Evolutionary conservation across 2,888 invertebrate genomes (phyloP).

Genomic region (Gasteruption jaculator): DNA sequence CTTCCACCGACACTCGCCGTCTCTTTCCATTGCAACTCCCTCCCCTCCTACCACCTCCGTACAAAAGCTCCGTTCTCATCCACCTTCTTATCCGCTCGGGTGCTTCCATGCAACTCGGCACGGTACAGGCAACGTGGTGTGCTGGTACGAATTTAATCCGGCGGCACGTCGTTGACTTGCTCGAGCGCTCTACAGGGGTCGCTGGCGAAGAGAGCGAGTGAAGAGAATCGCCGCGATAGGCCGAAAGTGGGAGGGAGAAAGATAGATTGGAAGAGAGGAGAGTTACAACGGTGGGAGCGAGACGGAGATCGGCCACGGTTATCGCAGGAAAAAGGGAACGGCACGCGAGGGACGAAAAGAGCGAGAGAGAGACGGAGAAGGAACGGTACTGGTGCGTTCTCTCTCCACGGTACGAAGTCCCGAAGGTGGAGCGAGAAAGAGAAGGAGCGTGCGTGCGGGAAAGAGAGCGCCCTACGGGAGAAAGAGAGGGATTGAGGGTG

Average conservation of each 20-base stretch:
- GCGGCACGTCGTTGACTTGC: constrained; percentile 46
- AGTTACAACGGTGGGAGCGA: constrained; percentile 24
- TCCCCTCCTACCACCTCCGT: constrained; percentile 7
- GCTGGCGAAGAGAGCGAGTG: constrained; percentile 29
- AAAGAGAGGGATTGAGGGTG: constrained; percentile 32
- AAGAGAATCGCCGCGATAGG: constrained; percentile 14
- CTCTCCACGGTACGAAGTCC: no score
- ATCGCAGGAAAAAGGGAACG: constrained; percentile 27
- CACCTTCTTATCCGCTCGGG: constrained; percentile 28
- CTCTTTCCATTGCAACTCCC: constrained; percentile 11
- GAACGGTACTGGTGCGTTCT: no score
- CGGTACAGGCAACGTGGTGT: constrained; percentile 19
- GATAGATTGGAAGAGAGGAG: constrained; percentile 47
- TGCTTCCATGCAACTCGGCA: constrained; percentile 23
- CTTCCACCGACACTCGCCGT: constrained; percentile 14
- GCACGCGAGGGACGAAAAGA: constrained; percentile 23
- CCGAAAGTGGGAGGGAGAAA: constrained; percentile 28
- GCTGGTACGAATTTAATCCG: constrained; percentile 46
- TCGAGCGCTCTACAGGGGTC: constrained; percentile 45
- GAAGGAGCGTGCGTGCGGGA: constrained; percentile 47
- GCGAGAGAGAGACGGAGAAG: constrained; percentile 34
- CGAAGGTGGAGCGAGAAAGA: constrained; percentile 23
- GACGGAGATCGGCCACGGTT: constrained; percentile 18
- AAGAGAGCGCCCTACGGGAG: constrained; percentile 29
- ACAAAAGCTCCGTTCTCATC: no score